Evolutionary conservation across 2,888 invertebrate species (phyloP).

Genomic region (Netelia inedita): DNA sequence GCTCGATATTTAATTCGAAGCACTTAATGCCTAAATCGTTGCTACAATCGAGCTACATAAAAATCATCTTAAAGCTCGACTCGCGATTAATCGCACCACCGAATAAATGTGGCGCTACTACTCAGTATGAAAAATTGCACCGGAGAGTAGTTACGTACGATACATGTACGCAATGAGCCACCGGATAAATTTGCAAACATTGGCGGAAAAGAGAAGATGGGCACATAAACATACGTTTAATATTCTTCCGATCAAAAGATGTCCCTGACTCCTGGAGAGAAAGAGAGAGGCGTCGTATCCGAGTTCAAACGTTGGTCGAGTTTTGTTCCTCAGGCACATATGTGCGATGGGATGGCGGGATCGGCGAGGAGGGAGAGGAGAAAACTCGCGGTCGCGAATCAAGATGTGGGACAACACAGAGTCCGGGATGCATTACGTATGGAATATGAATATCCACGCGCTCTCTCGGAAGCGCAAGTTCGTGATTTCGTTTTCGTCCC

Average conservation of each 20-base stretch:
- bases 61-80: conserved; percentile 40
- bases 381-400: conserved; percentile 52
- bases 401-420: conserved; percentile 60
- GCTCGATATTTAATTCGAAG: conserved; percentile 42
- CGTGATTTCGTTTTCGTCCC: conserved; percentile 68
- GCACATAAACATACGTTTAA: conserved; percentile 30
- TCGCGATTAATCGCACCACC: conserved; percentile 31
- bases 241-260: conserved; percentile 67
- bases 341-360: neutral
- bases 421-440: conserved; percentile 63
- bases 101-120: conserved; percentile 7
- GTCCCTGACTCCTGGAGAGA: conserved; percentile 32
- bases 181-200: conserved; percentile 29
- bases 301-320: conserved; percentile 62
- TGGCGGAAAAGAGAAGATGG: conserved; percentile 12
- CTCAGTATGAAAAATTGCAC: conserved; percentile 4
- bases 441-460: conserved; percentile 67
- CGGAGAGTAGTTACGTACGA: neutral
- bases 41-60: conserved; percentile 31
- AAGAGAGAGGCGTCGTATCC: conserved; percentile 3
- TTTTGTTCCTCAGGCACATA: conserved; percentile 57
- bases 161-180: neutral
- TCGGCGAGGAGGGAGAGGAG: neutral
- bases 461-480: conserved; percentile 58
- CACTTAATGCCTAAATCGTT: conserved; percentile 48